Evolutionary conservation across 1,140 invertebrate genomes (phyloP).

Genomic region (Monomorium pharaonis): DNA sequence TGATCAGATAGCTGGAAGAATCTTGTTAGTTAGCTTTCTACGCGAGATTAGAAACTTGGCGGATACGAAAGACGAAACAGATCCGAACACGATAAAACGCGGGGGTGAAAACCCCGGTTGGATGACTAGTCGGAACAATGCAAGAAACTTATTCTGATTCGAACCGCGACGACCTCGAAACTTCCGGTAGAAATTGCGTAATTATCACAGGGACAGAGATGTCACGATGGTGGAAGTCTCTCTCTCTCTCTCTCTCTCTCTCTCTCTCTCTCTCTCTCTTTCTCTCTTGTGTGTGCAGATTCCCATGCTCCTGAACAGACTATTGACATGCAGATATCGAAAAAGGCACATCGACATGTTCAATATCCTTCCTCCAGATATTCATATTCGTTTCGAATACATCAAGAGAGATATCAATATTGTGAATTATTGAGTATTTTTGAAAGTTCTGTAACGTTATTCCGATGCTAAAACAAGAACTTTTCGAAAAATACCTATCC

Average conservation of each 20-base stretch:
- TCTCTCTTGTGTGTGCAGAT: not conserved
- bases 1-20: not conserved
- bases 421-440: constrained; percentile 52
- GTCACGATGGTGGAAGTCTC: not conserved
- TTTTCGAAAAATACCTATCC: constrained; percentile 14
- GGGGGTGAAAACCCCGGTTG: not conserved
- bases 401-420: constrained; percentile 42
- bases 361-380: constrained; percentile 13
- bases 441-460: constrained; percentile 31
- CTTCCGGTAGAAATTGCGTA: constrained; percentile 59
- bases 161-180: constrained; percentile 40
- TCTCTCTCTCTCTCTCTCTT: not conserved
- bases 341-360: constrained; percentile 33
- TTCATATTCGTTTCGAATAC: constrained; percentile 23
- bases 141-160: constrained; percentile 59
- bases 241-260: not conserved
- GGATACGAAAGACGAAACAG: not conserved
- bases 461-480: not conserved
- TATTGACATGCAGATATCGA: constrained; percentile 17
- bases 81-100: constrained; percentile 28
- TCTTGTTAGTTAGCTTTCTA: not conserved
- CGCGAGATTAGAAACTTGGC: not conserved
- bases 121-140: constrained; percentile 22
- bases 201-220: constrained; percentile 42
- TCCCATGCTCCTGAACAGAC: not conserved